Conservation (phyloP, 2,888 invertebrate species). For the Caenorhabditis sp. region DNA sequence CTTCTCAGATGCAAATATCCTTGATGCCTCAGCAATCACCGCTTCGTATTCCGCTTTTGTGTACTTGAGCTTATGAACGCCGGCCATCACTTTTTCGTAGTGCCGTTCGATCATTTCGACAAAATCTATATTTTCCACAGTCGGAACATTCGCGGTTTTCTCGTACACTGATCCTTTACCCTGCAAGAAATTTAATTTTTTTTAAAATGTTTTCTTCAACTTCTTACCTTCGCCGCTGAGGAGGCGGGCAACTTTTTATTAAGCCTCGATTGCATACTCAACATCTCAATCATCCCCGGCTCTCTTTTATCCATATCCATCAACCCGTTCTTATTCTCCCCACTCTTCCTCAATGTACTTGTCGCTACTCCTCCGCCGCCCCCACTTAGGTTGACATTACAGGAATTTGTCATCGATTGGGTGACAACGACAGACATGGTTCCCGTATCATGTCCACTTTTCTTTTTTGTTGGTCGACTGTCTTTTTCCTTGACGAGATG, state of each 20-base stretch:
- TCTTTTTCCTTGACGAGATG: background rate
- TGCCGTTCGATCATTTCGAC: constrained; percentile 43
- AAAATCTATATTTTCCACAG: constrained; percentile 17
- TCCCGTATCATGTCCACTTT: background rate
- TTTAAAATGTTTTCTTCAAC: too few relatives aligned
- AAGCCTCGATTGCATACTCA: background rate
- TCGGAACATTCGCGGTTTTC: constrained; percentile 20
- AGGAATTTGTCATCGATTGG: background rate
- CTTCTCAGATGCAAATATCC: constrained; percentile 40
- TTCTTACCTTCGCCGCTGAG: background rate
- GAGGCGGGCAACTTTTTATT: background rate
- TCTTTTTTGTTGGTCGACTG: background rate
- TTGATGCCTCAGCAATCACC: constrained; percentile 38
- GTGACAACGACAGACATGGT: background rate
- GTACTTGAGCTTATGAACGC: constrained; percentile 49
- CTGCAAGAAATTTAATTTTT: background rate
- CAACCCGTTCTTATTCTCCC: background rate
- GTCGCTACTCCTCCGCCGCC: too few relatives aligned
- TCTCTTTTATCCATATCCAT: background rate
- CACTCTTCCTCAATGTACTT: too few relatives aligned
- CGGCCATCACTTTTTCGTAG: constrained; percentile 13
- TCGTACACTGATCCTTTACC: constrained; percentile 8
- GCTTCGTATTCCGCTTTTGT: constrained; percentile 41
- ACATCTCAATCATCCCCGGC: background rate
- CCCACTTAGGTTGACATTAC: background rate